Conservation (phyloP, 37 sponge, comb jelly and placozoan species). For the Halichondria panicea region DNA sequence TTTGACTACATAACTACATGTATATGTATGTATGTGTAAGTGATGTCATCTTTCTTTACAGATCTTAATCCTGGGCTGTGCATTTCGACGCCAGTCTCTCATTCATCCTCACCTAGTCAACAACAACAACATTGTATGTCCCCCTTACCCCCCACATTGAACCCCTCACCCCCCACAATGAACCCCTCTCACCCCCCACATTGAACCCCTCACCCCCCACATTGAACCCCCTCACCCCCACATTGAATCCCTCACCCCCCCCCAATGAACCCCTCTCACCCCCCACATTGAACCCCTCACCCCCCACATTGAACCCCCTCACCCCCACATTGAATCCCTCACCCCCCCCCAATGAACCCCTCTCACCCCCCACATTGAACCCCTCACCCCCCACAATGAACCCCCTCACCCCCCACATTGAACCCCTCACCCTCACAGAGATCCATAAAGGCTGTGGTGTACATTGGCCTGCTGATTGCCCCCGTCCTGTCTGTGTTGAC, state of each 20-base stretch:
- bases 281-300: neutral
- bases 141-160: neutral
- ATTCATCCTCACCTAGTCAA: constrained; percentile 52
- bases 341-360: too few relatives aligned
- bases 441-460: constrained; percentile 6
- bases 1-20: too few relatives aligned
- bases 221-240: neutral
- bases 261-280: too few relatives aligned
- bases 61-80: constrained; percentile 43
- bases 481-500: constrained; percentile 42
- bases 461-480: constrained; percentile 20
- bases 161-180: neutral
- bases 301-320: neutral
- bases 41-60: constrained; percentile 4
- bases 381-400: neutral
- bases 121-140: constrained; percentile 23
- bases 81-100: constrained; percentile 28
- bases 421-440: neutral
- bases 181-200: neutral
- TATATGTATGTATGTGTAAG: too few relatives aligned
- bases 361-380: too few relatives aligned
- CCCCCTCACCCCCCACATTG: neutral
- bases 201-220: neutral
- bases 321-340: neutral
- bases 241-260: neutral